phyloP scores from a whole-genome alignment of 2,113 vertebrate genomes.

The Zosterops hypoxanthus region DNA sequence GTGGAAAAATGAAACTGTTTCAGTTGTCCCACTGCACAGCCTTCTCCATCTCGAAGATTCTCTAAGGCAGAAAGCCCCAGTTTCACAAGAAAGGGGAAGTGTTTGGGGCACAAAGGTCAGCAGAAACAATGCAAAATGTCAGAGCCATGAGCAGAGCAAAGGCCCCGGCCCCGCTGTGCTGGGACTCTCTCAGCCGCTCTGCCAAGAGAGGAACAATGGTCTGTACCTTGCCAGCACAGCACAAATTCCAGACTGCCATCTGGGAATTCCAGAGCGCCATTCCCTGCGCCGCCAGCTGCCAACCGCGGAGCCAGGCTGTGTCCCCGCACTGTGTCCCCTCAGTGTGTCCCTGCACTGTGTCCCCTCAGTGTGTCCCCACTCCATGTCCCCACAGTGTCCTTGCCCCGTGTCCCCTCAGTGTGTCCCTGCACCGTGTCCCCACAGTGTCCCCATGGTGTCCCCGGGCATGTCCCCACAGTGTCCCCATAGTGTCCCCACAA shows the following conservation, averaged over 20 bases:
- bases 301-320: neutral
- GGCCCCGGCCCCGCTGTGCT: neutral
- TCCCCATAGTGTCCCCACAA: rapidly evolving
- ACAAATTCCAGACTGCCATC: conserved; percentile 1
- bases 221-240: neutral
- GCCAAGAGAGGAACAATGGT: conserved; percentile 26
- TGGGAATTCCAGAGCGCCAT: conserved; percentile 20
- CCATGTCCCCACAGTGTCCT: no score
- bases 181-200: neutral
- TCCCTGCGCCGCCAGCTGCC: neutral
- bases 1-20: neutral
- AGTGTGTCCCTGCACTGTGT: no score
- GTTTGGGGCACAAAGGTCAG: neutral
- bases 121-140: conserved; percentile 4
- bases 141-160: neutral
- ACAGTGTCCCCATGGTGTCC: no score
- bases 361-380: no score
- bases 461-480: no score
- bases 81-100: neutral
- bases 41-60: neutral
- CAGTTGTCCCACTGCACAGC: neutral
- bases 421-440: no score
- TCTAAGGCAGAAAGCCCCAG: neutral
- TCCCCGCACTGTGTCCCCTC: no score
- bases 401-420: no score